Evolutionary conservation across 2,797 vertebrate genomes (phyloP), one percentile per base, ranked within the genome.

Genomic region (Diplodus sargus): DNA sequence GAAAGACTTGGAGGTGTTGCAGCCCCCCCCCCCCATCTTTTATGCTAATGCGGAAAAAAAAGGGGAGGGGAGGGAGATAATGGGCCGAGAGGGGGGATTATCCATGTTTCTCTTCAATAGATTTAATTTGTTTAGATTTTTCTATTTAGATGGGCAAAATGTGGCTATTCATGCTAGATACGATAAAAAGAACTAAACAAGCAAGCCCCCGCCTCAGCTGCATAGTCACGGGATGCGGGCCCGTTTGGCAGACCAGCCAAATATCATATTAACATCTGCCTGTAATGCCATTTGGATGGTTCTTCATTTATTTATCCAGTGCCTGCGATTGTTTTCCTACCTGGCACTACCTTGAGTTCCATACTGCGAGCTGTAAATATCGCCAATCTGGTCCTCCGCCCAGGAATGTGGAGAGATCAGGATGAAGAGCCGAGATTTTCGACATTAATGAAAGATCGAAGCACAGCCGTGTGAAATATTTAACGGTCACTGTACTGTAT

Each of bases 101-200:
- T 84, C 76, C 85, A 61, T 80, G 81, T 85, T 88, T 85, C 71
- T 91, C 74, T 85, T 89, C 82, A 85, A 78, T 84, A 81, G 78
- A 90, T 85, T 90, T 88, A 89, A 91, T 89, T 90, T 89, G 82
- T 90, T 92, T 86, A 85, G 87, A 91, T 90, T 87, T 91, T 88
- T 91, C 71, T 91, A 83, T 92, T 90, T 83, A 90, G 86, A 91
- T 90, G 80, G 76, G 73, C 49, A 85, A 90, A 87, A 87, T 75
- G 72, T 74, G 81, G 65, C 79, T 87, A 78, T 87, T 85, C 76
- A 78, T 81, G 75, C 70, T 80, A 53, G 58, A 83, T 76, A 66
- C 78, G 81, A 90, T 78, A 80, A 83, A 83, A 87, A 79, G 49
- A 83, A 81, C 64, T 49, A 82, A 86, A 89, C 51, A 76, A 85